Evolutionary conservation across 2,888 invertebrate species (phyloP), one percentile per base, ranked within the genome.

Genomic region (Zhengitettix transpicula): DNA sequence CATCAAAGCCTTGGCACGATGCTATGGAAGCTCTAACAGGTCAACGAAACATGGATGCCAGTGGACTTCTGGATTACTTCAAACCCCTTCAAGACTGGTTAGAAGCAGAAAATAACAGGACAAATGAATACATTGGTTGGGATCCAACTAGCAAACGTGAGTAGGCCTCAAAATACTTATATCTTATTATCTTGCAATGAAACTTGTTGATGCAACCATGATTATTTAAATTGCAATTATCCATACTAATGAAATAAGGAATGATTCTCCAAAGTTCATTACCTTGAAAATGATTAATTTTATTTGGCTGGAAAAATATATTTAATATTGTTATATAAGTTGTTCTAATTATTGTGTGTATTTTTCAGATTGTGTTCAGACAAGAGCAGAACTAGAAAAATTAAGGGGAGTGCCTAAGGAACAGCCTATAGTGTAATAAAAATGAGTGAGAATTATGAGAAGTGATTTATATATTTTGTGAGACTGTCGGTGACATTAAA

Each of bases 1-100:
- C 65, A 9, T 68, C 68, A 1, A 63, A 62, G 53, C 68, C 68
- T 17, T 70, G 72, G 72, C 67, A 73, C 9, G 74, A 77, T 53
- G 76, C 74, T 0, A 68, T 80, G 69, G 66, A 72, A 57, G 65
- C 67, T 1, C 64, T 77, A 17, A 77, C 77, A 0, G 76, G 74
- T 0, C 66, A 67, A 52, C 62, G 66, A 52, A 64, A 67, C 53
- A 69, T 74, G 69, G 70, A 72, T 60, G 72, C 72, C 15, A 65
- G 66, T 1, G 69, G 73, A 14, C 64, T 75, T 15, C 54, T 73
- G 17, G 69, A 72, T 58, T 74, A 72, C 62, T 74, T 75, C 67
- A 63, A 66, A 42, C 73, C 74, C 1, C 66, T 74, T n/a, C 61
- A 68, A 54, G 63, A 69, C 10, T 75, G 71, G 70, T 64, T 74